These are phyloP conservation scores for Ectemnius lituratus DNA, from an alignment of 2,888 invertebrate genomes.

Conservation along the genomic window DNA sequence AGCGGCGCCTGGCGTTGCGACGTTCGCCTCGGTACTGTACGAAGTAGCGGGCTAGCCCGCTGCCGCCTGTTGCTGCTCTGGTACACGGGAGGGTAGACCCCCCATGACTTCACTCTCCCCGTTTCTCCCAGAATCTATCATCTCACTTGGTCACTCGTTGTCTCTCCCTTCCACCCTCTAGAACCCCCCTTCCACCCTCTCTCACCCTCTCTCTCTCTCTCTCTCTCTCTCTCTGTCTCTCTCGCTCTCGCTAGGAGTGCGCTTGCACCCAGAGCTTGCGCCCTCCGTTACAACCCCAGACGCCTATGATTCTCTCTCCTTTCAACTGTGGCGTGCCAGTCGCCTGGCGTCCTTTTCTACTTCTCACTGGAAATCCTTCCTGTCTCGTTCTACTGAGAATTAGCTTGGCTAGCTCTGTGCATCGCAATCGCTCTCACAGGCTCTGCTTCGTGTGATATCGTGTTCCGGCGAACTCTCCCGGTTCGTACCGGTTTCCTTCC, in stretches of 20 bases:
- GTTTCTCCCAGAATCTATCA: neutral
- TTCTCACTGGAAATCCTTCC: neutral
- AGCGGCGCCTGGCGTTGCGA: constrained; percentile 62
- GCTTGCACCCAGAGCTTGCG: constrained; percentile 11
- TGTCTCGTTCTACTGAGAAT: neutral
- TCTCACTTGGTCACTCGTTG: constrained; percentile 22
- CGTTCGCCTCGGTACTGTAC: constrained; percentile 43
- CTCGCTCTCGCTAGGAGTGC: constrained; percentile 1
- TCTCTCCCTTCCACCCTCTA: constrained; percentile 14
- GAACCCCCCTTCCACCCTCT: neutral
- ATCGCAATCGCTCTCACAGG: neutral
- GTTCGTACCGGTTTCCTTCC: neutral
- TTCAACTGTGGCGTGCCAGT: neutral
- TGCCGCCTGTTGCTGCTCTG: constrained; percentile 76
- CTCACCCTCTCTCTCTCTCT: no score
- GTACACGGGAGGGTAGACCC: constrained; percentile 60
- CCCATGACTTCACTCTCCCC: constrained; percentile 23
- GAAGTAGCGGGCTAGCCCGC: constrained; percentile 51
- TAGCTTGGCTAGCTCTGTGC: neutral
- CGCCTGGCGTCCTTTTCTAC: constrained; percentile 17
- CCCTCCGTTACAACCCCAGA: constrained; percentile 39
- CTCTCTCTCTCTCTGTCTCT: neutral
- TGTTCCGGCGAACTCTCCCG: neutral
- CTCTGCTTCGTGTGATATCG: neutral
- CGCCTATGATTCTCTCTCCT: constrained; percentile 14